Conservation (phyloP, 2,888 invertebrate genomes). For the Bugula neritina region DNA sequence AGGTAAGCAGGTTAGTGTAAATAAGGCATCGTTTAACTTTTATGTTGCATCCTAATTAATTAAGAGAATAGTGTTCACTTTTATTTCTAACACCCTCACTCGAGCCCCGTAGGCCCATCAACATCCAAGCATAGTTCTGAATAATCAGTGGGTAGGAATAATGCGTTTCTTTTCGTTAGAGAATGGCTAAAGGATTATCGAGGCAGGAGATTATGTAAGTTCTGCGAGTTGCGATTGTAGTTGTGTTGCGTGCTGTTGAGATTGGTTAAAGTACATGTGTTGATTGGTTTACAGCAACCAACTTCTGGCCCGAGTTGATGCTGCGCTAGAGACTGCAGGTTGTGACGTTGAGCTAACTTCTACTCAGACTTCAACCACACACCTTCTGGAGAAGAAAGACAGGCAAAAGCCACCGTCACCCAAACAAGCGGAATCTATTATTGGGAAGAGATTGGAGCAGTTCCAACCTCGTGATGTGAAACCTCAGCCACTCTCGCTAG, state of each 20-base stretch:
- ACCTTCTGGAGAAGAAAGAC: background rate
- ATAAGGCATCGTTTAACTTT: background rate
- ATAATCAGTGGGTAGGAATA: no score
- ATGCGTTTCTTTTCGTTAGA: no score
- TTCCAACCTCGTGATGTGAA: background rate
- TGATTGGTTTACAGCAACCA: background rate
- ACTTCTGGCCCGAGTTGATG: conserved; percentile 3
- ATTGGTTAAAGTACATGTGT: no score
- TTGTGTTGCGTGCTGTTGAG: no score
- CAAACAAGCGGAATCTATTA: background rate
- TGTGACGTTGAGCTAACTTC: background rate
- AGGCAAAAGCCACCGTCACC: background rate
- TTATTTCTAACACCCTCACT: no score
- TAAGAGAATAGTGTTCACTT: background rate
- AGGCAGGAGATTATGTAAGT: background rate
- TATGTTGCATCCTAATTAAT: background rate
- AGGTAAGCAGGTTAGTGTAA: no score
- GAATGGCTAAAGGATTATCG: background rate
- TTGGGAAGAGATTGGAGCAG: background rate
- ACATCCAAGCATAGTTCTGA: no score
- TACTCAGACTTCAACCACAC: background rate
- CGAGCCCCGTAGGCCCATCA: no score
- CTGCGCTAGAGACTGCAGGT: conserved; percentile 4
- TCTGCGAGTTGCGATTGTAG: background rate
- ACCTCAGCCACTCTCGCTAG: background rate